Evolutionary conservation across 2,888 invertebrate species (phyloP), one percentile per base, ranked within the genome.

Genomic region (Napeogenes sylphis): DNA sequence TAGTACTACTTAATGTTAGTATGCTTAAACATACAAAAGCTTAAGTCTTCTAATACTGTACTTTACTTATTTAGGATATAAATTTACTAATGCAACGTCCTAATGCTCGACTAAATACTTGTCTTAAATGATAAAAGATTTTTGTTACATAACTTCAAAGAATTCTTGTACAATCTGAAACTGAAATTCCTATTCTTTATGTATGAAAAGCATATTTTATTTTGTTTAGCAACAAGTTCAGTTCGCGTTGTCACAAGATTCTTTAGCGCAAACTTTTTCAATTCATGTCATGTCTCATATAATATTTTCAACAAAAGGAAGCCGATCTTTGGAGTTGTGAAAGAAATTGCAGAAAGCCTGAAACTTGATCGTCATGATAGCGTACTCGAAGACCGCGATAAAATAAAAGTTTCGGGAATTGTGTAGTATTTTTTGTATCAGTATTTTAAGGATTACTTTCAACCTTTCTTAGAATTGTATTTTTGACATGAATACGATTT

Each of bases 251-350:
- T 80, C 70, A 68, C 68, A 69, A 77, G 73, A 78, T 80, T 78
- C 74, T 75, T 70, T 64, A 71, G 70, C 73, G 71, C 68, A 74
- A 85, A 84, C 79, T 21, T 85, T 85, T 85, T 79, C 81, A 83
- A 84, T 85, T 83, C 82, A 79, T 77, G 76, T 78, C 80, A 80
- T 84, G 81, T 82, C 82, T 82, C 73, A 76, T 82, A 82, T 80
- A 80, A 82, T 83, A 62, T 82, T 83, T 83, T 76, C 69, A 75
- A 75, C 71, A 74, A 80, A 82, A 79, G 78, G 76, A 80, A 78
- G 73, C 75, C 77, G 79, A 79, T 81, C 79, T 84, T 81, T 80
- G 74, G 75, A 79, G 78, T 79, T 80, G 70, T 73, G 74, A 76
- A 80, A 78, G 77, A 81, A 80, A 78, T 76, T 77, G 70, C 72